Evolutionary conservation across 2,888 invertebrate species (phyloP).

Genomic region (Phorcus lineatus): DNA sequence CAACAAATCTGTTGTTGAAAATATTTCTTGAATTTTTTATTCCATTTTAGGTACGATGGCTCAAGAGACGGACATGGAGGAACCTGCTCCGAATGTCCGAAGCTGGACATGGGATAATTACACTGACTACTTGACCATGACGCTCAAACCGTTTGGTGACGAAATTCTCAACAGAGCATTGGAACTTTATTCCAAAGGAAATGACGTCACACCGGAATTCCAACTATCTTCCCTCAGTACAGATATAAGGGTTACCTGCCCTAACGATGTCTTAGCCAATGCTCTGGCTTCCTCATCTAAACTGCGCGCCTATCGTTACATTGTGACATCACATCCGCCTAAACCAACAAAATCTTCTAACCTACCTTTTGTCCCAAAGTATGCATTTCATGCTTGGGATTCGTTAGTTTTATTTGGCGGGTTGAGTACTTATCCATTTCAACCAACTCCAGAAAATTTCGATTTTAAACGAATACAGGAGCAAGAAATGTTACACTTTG

Average conservation of each 20-base stretch:
- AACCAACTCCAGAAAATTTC: conserved; percentile 48
- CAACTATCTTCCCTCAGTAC: conserved; percentile 67
- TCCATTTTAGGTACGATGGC: conserved; percentile 58
- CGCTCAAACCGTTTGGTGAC: conserved; percentile 57
- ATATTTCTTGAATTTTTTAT: neutral
- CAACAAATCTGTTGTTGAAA: conserved; percentile 56
- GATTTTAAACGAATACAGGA: conserved; percentile 53
- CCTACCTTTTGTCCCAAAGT: conserved; percentile 25
- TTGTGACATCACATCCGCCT: conserved; percentile 59
- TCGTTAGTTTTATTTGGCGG: conserved; percentile 59
- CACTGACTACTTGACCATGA: conserved; percentile 56
- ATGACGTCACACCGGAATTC: conserved; percentile 52
- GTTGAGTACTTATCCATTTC: conserved; percentile 45
- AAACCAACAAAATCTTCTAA: conserved; percentile 46
- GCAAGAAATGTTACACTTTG: conserved; percentile 57
- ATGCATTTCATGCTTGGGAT: conserved; percentile 65
- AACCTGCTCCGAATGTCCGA: conserved; percentile 48
- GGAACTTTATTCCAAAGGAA: conserved; percentile 46
- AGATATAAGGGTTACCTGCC: conserved; percentile 65
- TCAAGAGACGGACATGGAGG: conserved; percentile 62
- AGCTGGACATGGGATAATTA: conserved; percentile 63
- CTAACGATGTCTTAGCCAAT: conserved; percentile 53
- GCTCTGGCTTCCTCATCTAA: conserved; percentile 44
- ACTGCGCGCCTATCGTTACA: conserved; percentile 60
- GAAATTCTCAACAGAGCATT: conserved; percentile 48